These are phyloP conservation scores for Todiramphus saurophagus DNA, from an alignment of 2,113 vertebrate species.

Conservation along the genomic window DNA sequence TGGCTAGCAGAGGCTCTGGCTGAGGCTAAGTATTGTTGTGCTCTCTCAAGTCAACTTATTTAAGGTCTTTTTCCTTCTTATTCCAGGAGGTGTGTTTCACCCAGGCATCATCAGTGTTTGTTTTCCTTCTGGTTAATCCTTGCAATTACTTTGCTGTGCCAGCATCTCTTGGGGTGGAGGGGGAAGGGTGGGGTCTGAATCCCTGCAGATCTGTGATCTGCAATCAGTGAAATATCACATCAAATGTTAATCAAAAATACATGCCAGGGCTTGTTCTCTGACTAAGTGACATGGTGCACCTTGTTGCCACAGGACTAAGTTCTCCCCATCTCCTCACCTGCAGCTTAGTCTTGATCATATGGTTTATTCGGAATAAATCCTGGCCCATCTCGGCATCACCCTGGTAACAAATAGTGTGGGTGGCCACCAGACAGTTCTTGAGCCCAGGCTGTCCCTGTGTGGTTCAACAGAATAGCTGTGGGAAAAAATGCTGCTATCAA, in stretches of 20 bases:
- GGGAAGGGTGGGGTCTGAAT: rapidly evolving
- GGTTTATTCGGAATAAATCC: background rate
- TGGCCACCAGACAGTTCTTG: background rate
- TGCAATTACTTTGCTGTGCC: background rate
- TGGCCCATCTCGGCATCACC: too few relatives aligned
- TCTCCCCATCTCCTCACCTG: background rate
- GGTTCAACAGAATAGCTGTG: rapidly evolving
- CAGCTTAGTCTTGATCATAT: background rate
- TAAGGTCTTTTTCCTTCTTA: background rate
- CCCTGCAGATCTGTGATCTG: background rate
- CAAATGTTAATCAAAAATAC: background rate
- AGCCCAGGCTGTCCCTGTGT: background rate
- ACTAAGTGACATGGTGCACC: background rate
- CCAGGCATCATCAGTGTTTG: background rate
- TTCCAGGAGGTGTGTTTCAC: background rate
- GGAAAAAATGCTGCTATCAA: background rate
- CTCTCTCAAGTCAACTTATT: background rate
- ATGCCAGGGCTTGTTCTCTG: background rate
- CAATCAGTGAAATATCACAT: background rate
- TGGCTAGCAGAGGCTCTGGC: background rate
- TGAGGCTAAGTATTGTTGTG: background rate
- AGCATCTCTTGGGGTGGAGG: background rate
- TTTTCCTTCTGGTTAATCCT: background rate
- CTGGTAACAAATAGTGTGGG: background rate
- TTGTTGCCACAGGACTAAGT: background rate